Base-by-base conservation (phyloP, 1,140 invertebrate species). In the Caenorhabditis elegans region DNA sequence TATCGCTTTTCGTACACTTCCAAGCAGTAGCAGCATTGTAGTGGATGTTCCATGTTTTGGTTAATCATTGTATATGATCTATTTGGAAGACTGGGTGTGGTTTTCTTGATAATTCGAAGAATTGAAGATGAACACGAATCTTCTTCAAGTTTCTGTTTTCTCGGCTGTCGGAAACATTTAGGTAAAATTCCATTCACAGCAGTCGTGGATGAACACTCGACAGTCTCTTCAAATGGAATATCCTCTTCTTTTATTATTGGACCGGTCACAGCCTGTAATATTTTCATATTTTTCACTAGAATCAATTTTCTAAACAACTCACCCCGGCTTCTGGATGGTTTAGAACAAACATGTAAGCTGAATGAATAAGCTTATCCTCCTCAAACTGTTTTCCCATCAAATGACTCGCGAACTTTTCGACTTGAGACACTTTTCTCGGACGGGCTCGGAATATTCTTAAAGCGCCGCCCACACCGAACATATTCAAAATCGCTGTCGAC, bases 131-230 rank as follows among this genome's bases (percentile, higher is more conserved):
- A 31, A 2, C 11, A 70, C 28, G n/a, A 31, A 31, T 19, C n/a
- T 8, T 70, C 34, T 70, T 70, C 60, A 15, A 70, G 26, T 70
- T 34, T 70, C n/a, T 70, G 60, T 70, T 70, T 70, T 43, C 60
- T 70, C 6, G 60, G 60, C 22, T 70, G 34, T 8, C 60, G 60
- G 34, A 70, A 70, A 13, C 60, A 70, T 39, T 70, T 70, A 22
- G 60, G 60, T 8, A 70, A 5, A 4, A 70, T 70, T 22, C 15
- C 17, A 0, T 70, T n/a, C 10, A 6, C 17, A 10, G 10, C 19
- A 2, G 6, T 26, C 2, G 11, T 13, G 11, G 60, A 11, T 19
- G 22, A 11, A 43, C 60, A 70, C 22, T 70, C 60, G 1, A 70
- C n/a, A 13, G 60, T 70, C 6, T 15, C 13, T 24, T 70, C 60